A percentile compares a stretch with the other conserved stretches of the same genome.
Conservation (phyloP, 2,113 vertebrate genomes). For the Tauraco erythrolophus region DNA sequence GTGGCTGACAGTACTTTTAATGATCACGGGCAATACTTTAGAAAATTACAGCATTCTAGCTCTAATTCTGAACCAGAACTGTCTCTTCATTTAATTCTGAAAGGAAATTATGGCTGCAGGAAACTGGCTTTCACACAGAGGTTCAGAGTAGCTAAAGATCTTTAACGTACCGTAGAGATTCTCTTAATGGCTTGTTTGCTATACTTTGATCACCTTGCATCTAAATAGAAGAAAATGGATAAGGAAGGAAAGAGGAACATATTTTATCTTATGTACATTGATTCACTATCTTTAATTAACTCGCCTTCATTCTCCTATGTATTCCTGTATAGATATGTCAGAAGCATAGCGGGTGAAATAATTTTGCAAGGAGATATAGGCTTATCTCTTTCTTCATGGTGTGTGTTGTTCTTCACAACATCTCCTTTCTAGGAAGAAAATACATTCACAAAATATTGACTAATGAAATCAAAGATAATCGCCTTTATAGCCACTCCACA, state of each 20-base stretch:
- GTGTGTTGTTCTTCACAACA: neutral
- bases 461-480: neutral
- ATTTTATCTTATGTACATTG: neutral
- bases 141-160: constrained; percentile 40
- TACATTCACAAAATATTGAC: neutral
- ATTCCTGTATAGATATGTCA: neutral
- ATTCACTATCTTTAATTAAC: neutral
- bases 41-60: constrained; percentile 10
- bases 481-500: neutral
- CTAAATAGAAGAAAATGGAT: neutral
- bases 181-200: neutral
- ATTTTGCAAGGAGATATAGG: neutral
- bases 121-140: neutral
- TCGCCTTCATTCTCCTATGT: neutral
- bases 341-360: neutral
- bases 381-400: neutral
- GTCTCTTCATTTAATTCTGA: neutral
- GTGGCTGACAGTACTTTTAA: neutral
- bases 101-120: constrained; percentile 35
- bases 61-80: neutral
- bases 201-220: neutral
- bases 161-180: constrained; percentile 1
- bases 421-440: neutral
- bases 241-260: neutral
- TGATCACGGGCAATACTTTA: neutral